These are phyloP conservation scores for Apostichopus parvimensis DNA, from an alignment of 35 echinoderm and acorn worm species.

Conservation along the genomic window DNA sequence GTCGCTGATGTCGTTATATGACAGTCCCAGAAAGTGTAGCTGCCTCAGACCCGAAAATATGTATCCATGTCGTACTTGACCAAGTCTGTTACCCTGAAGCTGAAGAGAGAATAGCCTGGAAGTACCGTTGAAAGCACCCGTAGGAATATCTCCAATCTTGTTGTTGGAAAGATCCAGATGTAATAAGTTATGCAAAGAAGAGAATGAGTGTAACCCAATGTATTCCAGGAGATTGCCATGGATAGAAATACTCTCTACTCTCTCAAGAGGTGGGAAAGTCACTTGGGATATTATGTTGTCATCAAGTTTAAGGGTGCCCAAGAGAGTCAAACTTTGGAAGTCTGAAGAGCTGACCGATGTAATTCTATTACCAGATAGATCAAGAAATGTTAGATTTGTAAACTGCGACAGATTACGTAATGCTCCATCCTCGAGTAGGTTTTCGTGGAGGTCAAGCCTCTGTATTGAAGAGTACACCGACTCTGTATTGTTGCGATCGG, in stretches of 20 bases:
- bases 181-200: not conserved
- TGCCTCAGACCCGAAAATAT: constrained; percentile 40
- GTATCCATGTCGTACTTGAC: not conserved
- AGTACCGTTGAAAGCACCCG: not conserved
- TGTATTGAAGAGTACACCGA: not conserved
- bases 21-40: constrained; percentile 45
- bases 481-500: no score
- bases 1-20: constrained; percentile 34
- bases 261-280: not conserved
- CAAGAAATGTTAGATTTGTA: constrained; percentile 17
- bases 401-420: constrained; percentile 20
- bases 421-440: not conserved
- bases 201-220: not conserved
- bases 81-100: constrained; percentile 34
- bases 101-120: not conserved
- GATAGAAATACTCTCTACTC: not conserved
- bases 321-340: constrained; percentile 34
- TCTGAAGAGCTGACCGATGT: not conserved
- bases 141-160: not conserved
- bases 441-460: not conserved
- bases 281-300: constrained; percentile 56
- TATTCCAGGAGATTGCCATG: not conserved
- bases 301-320: constrained; percentile 57
- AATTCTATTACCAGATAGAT: constrained; percentile 55
- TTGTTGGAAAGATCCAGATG: constrained; percentile 13